Evolutionary conservation across 2,888 invertebrate genomes (phyloP).

Genomic region (Acrobasis suavella): DNA sequence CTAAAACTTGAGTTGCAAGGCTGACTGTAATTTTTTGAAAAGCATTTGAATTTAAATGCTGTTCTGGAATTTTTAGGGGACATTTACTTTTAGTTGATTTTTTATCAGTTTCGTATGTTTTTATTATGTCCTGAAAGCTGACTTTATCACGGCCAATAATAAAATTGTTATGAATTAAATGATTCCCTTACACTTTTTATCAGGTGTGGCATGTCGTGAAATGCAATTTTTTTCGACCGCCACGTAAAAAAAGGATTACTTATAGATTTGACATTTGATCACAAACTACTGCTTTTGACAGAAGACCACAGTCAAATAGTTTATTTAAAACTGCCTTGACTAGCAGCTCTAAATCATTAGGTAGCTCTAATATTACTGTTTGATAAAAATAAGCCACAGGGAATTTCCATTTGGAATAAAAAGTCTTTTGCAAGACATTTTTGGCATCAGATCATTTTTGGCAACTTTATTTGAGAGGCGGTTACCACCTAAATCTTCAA

Average conservation of each 20-base stretch:
- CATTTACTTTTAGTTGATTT: no score
- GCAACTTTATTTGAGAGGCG: neutral
- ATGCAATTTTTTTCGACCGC: neutral
- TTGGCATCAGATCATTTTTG: neutral
- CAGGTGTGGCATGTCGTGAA: neutral
- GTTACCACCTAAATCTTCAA: neutral
- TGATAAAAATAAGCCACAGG: neutral
- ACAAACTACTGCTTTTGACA: neutral
- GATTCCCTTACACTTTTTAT: conserved; percentile 5
- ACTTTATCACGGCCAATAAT: no score
- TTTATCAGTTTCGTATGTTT: no score
- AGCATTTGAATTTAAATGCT: no score
- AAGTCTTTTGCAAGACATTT: neutral
- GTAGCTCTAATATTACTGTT: neutral
- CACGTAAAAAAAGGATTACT: neutral
- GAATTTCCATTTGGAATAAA: neutral
- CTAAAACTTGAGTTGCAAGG: no score
- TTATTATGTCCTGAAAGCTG: no score
- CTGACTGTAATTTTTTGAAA: no score
- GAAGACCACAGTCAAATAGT: neutral
- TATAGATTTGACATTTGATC: neutral
- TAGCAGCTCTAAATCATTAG: neutral
- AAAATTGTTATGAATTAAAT: neutral
- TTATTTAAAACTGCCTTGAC: neutral
- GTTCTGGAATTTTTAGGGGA: no score